phyloP scores from a whole-genome alignment of 2,797 vertebrate genomes.

The Phrynocephalus vlangalii region DNA sequence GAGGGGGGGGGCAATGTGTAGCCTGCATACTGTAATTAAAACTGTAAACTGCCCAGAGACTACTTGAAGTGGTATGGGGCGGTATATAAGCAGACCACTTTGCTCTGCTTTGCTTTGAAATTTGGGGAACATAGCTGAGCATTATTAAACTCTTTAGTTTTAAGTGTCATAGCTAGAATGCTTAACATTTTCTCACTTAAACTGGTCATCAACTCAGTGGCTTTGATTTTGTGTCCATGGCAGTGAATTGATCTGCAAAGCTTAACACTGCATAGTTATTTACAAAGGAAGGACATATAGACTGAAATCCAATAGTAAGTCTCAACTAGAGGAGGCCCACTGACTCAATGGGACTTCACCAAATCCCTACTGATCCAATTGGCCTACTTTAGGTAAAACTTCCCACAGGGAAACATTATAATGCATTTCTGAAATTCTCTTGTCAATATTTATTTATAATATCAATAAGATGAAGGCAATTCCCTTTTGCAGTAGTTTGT shows the following conservation, averaged over 20 bases:
- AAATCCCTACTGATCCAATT: too few species aligned
- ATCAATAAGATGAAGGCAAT: neutral
- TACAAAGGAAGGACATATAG: neutral
- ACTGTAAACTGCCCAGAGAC: too few species aligned
- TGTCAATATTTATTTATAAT: neutral
- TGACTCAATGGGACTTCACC: too few species aligned
- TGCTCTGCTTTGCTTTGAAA: neutral
- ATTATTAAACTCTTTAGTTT: neutral
- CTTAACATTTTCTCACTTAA: neutral
- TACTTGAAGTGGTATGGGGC: too few species aligned
- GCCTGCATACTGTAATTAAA: too few species aligned
- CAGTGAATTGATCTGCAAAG: neutral
- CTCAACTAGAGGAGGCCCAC: too few species aligned
- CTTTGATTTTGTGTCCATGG: neutral
- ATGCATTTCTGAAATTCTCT: conserved; percentile 20
- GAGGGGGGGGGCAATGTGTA: too few species aligned
- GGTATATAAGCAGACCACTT: too few species aligned
- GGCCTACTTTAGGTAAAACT: too few species aligned
- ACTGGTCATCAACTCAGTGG: too few species aligned
- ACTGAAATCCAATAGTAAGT: too few species aligned
- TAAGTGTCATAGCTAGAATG: neutral
- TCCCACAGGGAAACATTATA: neutral
- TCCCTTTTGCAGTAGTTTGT: neutral
- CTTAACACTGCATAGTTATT: neutral
- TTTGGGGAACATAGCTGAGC: neutral